Base-by-base conservation (phyloP, 2,888 invertebrate species). In the Lutraria lutraria region DNA sequence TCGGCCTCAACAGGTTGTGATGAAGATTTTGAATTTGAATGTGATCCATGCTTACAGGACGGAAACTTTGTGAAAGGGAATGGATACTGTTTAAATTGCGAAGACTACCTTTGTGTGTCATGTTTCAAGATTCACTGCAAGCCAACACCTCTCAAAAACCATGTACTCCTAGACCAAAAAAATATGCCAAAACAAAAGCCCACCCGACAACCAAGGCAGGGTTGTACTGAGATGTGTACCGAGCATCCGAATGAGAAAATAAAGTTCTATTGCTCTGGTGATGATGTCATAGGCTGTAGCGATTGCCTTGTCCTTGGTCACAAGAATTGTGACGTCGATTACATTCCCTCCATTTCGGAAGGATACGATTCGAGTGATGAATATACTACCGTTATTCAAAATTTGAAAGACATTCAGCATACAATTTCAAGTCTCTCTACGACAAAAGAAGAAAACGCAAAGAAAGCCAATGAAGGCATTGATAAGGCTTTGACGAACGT, bases 121-220 rank as follows among this genome's bases (percentile, higher is more conserved):
- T 81, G 81, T 29, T 81, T 56, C 16, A 54, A 34, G 13, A 56
- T 54, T 52, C 81, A 81, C 15, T 31, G 81, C 52, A 54, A 52
- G 16, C 81, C 81, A 29, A 56, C 19, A n/a, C 81, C 81, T 13
- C 54, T 56, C 16, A 54, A 31, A 25, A 54, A 56, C 56, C 81
- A 81, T 31, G 56, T 31, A 12, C 81, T 81, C 19, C 53, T 81
- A 25, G 56, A 56, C 54, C 54, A 56, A 31, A 21, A 81, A 16
- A 16, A 56, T 29, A 81, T 81, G 81, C 81, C 81, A 16, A 81
- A 81, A 53, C 43, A 81, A 81, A 81, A n/a, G 25, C 63, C 63
- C n/a, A 68, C 6, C n/a, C 63, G 63, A 25, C 63, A 68, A n/a
- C 12, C 63, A 1, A 82, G 60, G 34, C 60, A 82, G 16, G 16